phyloP scores from a whole-genome alignment of 2,797 vertebrate species.

The Gambusia yucatana region DNA sequence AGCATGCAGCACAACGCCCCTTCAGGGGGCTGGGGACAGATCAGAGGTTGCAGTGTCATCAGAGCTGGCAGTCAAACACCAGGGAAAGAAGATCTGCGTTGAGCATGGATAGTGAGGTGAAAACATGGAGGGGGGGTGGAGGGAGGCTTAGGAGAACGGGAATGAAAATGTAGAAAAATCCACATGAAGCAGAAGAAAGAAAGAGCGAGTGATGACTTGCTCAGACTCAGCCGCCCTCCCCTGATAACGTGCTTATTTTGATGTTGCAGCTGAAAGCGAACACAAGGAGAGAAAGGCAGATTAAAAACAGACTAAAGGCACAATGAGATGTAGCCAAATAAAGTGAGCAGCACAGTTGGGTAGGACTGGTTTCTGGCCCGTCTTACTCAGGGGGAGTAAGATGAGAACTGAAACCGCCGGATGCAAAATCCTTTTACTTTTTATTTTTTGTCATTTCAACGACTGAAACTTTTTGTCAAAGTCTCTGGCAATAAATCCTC shows the following conservation, averaged over 20 bases:
- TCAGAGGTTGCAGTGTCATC: conserved; percentile 64
- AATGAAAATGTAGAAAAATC: conserved; percentile 2
- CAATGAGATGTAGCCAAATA: conserved; percentile 33
- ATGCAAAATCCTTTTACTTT: conserved; percentile 19
- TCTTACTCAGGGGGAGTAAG: conserved; percentile 17
- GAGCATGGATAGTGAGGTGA: conserved; percentile 28
- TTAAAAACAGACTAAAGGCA: conserved; percentile 26
- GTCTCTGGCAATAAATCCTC: conserved; percentile 43
- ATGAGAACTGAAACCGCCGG: conserved; percentile 29
- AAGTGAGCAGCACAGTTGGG: conserved; percentile 23
- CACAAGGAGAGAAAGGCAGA: conserved; percentile 16
- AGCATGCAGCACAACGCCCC: conserved; percentile 28
- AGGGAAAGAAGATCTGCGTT: conserved; percentile 46
- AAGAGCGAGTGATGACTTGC: conserved; percentile 31
- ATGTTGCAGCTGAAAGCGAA: conserved; percentile 19
- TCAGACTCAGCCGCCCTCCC: conserved; percentile 31
- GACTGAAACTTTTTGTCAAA: conserved; percentile 39
- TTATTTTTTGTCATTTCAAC: conserved; percentile 37
- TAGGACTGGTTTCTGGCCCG: conserved; percentile 28
- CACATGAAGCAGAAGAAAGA: conserved; percentile 16
- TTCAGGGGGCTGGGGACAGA: conserved; percentile 24
- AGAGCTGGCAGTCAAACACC: conserved; percentile 60
- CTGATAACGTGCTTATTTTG: conserved; percentile 41
- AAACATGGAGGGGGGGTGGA: not conserved
- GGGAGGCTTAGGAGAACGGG: not conserved